Evolutionary conservation across 2,113 vertebrate genomes (phyloP).

Genomic region (Sinocyclocheilus grahami): DNA sequence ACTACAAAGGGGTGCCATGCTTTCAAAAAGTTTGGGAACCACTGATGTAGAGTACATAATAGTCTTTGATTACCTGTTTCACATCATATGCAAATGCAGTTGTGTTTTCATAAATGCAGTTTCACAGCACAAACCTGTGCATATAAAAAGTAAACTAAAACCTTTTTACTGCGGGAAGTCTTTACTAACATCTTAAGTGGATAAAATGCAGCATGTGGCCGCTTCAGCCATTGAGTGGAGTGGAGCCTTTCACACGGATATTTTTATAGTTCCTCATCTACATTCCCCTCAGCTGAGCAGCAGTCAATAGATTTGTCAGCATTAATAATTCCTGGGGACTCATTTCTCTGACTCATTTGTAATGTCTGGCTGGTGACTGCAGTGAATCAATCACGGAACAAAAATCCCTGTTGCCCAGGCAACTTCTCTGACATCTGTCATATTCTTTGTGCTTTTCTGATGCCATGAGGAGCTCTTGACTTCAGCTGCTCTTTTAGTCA

Average conservation of each 20-base stretch:
- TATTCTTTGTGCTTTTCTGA: constrained; percentile 41
- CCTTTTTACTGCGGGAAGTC: neutral
- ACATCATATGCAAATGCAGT: neutral
- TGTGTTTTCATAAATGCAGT: neutral
- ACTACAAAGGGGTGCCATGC: too few relatives aligned
- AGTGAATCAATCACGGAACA: constrained; percentile 59
- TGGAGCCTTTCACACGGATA: neutral
- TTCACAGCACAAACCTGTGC: too few relatives aligned
- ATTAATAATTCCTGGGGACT: constrained; percentile 50
- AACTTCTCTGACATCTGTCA: constrained; percentile 62
- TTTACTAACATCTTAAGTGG: neutral
- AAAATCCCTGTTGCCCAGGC: constrained; percentile 64
- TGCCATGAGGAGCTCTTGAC: constrained; percentile 42
- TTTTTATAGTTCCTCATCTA: constrained; percentile 13
- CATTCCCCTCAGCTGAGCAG: constrained; percentile 55
- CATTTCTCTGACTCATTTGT: constrained; percentile 58
- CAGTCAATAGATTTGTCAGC: constrained; percentile 61
- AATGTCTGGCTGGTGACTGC: constrained; percentile 61
- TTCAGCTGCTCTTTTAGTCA: constrained; percentile 50
- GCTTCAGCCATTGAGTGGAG: neutral
- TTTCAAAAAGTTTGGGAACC: too few relatives aligned
- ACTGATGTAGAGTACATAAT: neutral
- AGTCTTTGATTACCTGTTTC: neutral
- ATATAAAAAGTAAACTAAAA: neutral
- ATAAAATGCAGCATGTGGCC: neutral